Evolutionary conservation across 2,113 vertebrate species (phyloP).

Genomic region (Prochilodus magdalenae): DNA sequence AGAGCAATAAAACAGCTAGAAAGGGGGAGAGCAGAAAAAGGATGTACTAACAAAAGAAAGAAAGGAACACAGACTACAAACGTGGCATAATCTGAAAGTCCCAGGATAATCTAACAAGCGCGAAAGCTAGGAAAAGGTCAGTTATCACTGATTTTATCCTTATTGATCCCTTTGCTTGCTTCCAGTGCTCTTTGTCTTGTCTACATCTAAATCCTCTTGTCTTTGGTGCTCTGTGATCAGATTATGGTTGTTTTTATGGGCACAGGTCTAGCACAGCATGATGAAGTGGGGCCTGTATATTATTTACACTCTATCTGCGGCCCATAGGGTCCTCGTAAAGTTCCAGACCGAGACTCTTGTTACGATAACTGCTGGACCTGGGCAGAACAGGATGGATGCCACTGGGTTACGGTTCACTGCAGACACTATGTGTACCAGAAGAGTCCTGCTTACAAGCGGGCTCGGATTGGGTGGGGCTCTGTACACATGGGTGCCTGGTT

Average conservation of each 20-base stretch:
- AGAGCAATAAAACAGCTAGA: too few species aligned
- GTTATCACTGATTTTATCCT: constrained; percentile 5
- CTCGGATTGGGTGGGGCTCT: background rate
- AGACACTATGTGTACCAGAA: background rate
- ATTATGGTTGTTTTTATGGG: constrained; percentile 35
- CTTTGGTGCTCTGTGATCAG: constrained; percentile 1
- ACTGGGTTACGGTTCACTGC: background rate
- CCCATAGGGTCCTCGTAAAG: constrained; percentile 1
- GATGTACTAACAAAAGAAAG: background rate
- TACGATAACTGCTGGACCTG: constrained; percentile 17
- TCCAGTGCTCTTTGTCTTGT: constrained; percentile 10
- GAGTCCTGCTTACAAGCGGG: background rate
- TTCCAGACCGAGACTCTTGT: background rate
- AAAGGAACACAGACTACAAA: background rate
- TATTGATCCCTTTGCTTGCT: constrained; percentile 20
- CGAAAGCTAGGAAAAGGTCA: constrained; percentile 19
- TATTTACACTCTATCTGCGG: constrained; percentile 33
- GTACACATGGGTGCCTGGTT: background rate
- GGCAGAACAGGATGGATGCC: constrained; percentile 14
- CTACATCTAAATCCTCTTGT: constrained; percentile 23
- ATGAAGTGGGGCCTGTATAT: constrained; percentile 9
- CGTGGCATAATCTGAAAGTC: background rate
- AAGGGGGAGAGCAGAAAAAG: background rate
- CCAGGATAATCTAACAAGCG: background rate
- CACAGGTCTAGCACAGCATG: background rate